Base-by-base conservation (phyloP, 1,140 invertebrate species). In the Zaprionus ghesquierei region DNA sequence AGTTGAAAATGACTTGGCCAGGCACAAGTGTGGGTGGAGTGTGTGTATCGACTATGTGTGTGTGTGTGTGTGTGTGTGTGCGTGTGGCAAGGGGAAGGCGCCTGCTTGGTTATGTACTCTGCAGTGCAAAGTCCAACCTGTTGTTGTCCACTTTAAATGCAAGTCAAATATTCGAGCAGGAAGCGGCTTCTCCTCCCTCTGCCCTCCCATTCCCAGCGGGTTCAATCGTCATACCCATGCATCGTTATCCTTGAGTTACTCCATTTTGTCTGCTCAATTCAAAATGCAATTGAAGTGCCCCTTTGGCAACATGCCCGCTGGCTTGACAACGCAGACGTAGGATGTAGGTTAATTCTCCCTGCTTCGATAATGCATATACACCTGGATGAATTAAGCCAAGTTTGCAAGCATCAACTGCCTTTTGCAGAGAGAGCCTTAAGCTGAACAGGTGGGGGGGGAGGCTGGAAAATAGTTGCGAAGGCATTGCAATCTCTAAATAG, bases 81-180 rank as follows among this genome's bases (percentile, higher is more conserved):
- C 6, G 13, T 8, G 15, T 23, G n/a, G n/a, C n/a, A n/a, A n/a
- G n/a, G n/a, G n/a, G n/a, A n/a, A n/a, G n/a, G n/a, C n/a, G n/a
- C n/a, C n/a, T n/a, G n/a, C n/a, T n/a, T 62, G 31, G 12, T 3
- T 27, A 20, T 51, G 22, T 29, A 49, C 54, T 23, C 15, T 58
- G 13, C 38, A 71, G 29, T 25, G 63, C 22, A 54, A 35, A 22
- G 20, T 55, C 8, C 15, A 18, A 20, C 41, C 50, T 68, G 54
- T 60, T 73, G 55, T 25, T 55, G 58, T 51, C 71, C 76, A 79
- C 82, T 87, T 81, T 61, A 84, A 87, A 89, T 89, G 82, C 69
- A 89, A 87, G 72, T 76, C 82, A 87, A 89, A 87, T 89, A 87
- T 87, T 87, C 89, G 84, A 87, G 66, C 82, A 81, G 5, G 5